These are phyloP conservation scores for Phortica magna DNA, from an alignment of 2,888 invertebrate species.

Conservation along the genomic window DNA sequence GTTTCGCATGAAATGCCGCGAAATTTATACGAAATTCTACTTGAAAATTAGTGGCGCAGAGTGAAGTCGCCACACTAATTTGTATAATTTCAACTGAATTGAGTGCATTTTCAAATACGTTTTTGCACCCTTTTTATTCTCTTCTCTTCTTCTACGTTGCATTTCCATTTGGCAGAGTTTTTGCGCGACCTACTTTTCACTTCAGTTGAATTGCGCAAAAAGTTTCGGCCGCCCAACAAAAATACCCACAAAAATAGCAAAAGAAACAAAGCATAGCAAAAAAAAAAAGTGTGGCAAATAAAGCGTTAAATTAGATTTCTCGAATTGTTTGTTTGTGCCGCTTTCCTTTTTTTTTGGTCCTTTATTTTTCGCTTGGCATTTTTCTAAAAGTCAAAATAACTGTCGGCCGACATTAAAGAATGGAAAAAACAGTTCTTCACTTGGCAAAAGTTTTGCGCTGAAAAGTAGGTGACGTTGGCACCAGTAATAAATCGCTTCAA, in stretches of 20 bases:
- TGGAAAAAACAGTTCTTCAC: background rate
- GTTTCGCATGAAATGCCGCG: background rate
- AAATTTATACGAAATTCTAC: background rate
- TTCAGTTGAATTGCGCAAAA: constrained; percentile 21
- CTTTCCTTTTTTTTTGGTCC: background rate
- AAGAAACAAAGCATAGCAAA: no score
- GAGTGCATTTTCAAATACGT: constrained; percentile 47
- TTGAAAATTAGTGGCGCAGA: constrained; percentile 14
- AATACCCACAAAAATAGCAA: constrained; percentile 31
- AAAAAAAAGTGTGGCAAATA: constrained; percentile 65
- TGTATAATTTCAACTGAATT: constrained; percentile 57
- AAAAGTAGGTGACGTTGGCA: constrained; percentile 33
- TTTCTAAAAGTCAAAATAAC: constrained; percentile 32
- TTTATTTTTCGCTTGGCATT: background rate
- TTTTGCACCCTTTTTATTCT: background rate
- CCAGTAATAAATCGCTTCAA: constrained; percentile 26
- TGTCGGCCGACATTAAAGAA: background rate
- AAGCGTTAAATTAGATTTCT: constrained; percentile 64
- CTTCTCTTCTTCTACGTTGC: background rate
- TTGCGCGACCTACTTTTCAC: constrained; percentile 38
- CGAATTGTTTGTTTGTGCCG: constrained; percentile 4
- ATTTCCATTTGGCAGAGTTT: constrained; percentile 45
- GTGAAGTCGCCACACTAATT: constrained; percentile 53
- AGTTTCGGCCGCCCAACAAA: constrained; percentile 36
- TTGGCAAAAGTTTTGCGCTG: constrained; percentile 15